These are phyloP conservation scores for Tylochromis polylepis DNA, from an alignment of 2,113 vertebrate species.

Conservation along the genomic window DNA sequence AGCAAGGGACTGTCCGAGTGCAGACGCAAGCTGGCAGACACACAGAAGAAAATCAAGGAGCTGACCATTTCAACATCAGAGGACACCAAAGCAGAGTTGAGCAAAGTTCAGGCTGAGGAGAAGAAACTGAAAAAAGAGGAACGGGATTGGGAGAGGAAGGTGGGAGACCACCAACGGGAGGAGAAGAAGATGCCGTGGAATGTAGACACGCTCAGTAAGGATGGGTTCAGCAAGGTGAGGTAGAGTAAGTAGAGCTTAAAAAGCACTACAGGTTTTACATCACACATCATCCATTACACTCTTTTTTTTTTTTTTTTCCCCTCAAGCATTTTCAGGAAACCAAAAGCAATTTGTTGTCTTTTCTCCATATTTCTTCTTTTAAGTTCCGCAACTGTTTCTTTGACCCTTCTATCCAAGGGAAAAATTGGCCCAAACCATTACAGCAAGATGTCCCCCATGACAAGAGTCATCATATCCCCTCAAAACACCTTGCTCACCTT, in stretches of 20 bases:
- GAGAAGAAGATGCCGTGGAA: slow-evolving; percentile 97
- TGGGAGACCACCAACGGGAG: slow-evolving; percentile 78
- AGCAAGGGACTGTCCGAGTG: slow-evolving; percentile 75
- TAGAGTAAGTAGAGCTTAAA: not conserved
- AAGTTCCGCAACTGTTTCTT: not conserved
- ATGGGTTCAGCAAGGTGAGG: slow-evolving; percentile 93
- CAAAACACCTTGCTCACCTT: not conserved
- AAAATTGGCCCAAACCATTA: not conserved
- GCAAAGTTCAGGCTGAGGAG: slow-evolving; percentile 76
- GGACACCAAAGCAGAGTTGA: slow-evolving; percentile 67
- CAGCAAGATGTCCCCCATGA: not conserved
- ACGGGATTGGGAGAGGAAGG: slow-evolving; percentile 76
- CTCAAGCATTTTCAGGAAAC: not conserved
- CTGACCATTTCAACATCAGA: slow-evolving; percentile 43
- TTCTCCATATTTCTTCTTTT: not conserved
- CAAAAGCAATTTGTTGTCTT: not conserved
- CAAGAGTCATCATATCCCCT: not conserved
- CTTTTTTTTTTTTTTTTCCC: not conserved
- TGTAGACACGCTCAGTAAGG: slow-evolving; percentile 91
- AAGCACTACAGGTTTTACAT: not conserved
- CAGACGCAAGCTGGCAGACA: slow-evolving; percentile 77
- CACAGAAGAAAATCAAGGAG: slow-evolving; percentile 79
- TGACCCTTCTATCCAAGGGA: not conserved
- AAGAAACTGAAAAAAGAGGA: slow-evolving; percentile 87
- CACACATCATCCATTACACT: not conserved